phyloP scores from a whole-genome alignment of 2,113 vertebrate species.

The pig (Sus scrofa) region DNA sequence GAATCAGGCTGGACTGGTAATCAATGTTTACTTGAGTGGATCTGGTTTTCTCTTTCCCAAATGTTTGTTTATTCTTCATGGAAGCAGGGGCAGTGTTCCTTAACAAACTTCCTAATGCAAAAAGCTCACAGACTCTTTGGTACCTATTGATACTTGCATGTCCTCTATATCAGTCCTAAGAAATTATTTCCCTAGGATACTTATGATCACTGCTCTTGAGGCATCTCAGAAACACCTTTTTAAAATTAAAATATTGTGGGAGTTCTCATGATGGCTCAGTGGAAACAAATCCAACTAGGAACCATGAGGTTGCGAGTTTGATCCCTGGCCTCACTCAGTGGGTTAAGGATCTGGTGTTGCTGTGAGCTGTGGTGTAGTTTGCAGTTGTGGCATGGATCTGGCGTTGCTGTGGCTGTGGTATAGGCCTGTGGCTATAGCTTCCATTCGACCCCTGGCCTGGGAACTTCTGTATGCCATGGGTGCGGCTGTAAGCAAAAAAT shows the following conservation, averaged over 20 bases:
- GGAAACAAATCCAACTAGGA: too few relatives aligned
- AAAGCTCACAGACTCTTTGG: neutral
- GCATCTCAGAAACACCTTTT: neutral
- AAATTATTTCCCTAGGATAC: neutral
- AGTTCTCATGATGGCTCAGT: too few relatives aligned
- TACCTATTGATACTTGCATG: neutral
- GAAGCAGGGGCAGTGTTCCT: neutral
- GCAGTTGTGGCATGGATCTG: too few relatives aligned
- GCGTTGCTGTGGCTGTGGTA: too few relatives aligned
- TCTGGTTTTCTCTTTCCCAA: constrained; percentile 38
- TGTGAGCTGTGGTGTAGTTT: too few relatives aligned
- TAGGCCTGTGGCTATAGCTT: too few relatives aligned
- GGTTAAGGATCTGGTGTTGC: too few relatives aligned
- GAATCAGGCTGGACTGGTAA: constrained; percentile 62
- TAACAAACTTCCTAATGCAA: neutral
- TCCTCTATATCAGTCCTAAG: neutral
- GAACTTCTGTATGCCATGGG: too few relatives aligned
- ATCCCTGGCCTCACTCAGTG: too few relatives aligned
- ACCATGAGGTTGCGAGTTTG: too few relatives aligned
- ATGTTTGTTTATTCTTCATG: constrained; percentile 28
- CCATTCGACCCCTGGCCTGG: too few relatives aligned
- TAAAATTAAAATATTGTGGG: constrained; percentile 46
- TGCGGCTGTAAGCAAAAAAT: too few relatives aligned
- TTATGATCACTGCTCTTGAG: neutral
- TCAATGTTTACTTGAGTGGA: constrained; percentile 62